Evolutionary conservation across 1,140 invertebrate genomes (phyloP).

Genomic region (Zaprionus lachaisei): DNA sequence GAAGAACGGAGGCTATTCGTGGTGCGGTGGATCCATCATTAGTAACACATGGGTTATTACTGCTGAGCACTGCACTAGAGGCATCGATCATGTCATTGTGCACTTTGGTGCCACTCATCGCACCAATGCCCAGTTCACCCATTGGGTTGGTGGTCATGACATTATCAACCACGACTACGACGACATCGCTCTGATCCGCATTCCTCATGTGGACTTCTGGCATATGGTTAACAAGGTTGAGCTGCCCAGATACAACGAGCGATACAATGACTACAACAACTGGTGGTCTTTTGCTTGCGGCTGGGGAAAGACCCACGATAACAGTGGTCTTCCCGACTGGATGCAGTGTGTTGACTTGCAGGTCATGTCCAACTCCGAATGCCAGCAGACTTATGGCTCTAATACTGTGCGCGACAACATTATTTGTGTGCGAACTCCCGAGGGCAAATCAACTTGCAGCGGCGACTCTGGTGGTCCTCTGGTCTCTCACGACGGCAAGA

Average conservation of each 20-base stretch:
- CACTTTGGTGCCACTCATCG: constrained; percentile 57
- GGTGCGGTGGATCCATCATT: constrained; percentile 87
- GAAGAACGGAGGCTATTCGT: constrained; percentile 58
- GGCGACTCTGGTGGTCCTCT: constrained; percentile 86
- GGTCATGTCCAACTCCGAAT: constrained; percentile 40
- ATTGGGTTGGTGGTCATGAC: constrained; percentile 36
- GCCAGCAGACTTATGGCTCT: constrained; percentile 23
- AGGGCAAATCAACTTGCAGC: constrained; percentile 57
- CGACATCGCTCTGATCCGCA: constrained; percentile 51
- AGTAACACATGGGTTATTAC: constrained; percentile 85
- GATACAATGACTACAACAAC: constrained; percentile 35
- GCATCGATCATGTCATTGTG: constrained; percentile 35
- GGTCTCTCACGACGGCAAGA: constrained; percentile 77
- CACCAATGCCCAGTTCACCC: constrained; percentile 36
- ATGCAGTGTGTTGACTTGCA: constrained; percentile 49
- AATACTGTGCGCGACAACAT: constrained; percentile 39
- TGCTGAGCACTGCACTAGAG: constrained; percentile 86
- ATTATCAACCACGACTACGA: constrained; percentile 42
- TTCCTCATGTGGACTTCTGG: constrained; percentile 42
- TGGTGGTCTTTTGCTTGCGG: constrained; percentile 49
- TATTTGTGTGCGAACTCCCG: constrained; percentile 44
- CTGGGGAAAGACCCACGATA: constrained; percentile 41
- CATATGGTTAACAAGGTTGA: constrained; percentile 41
- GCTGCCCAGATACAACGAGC: constrained; percentile 46
- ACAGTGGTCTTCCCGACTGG: constrained; percentile 28